Evolutionary conservation across 2,888 invertebrate genomes (phyloP).

Genomic region (Pandemis heparana): DNA sequence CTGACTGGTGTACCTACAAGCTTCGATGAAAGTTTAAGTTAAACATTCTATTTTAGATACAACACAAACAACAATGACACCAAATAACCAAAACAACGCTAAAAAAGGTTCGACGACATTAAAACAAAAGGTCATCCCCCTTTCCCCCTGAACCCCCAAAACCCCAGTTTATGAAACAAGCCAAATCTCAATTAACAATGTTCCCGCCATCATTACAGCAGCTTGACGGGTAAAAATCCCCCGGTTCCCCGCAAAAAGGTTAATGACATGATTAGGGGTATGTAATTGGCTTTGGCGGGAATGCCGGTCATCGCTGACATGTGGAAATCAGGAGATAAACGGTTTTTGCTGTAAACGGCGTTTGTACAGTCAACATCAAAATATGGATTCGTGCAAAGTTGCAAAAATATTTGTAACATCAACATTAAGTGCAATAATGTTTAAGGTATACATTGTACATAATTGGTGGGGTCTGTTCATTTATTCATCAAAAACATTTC

Average conservation of each 20-base stretch:
- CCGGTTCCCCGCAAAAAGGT: conserved; percentile 68
- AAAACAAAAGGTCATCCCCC: not conserved
- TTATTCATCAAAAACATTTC: too few species aligned
- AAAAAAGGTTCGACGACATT: not conserved
- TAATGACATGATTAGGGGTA: conserved; percentile 68
- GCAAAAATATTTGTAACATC: too few species aligned
- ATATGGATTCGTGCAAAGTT: too few species aligned
- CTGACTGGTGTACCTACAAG: too few species aligned
- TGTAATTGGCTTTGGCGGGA: conserved; percentile 59
- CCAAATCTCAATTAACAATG: conserved; percentile 36
- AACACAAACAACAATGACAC: too few species aligned
- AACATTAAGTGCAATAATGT: too few species aligned
- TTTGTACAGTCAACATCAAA: not conserved
- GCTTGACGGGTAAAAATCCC: conserved; percentile 58
- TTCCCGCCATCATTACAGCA: conserved; percentile 49
- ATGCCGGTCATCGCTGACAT: conserved; percentile 26
- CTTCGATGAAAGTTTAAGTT: too few species aligned
- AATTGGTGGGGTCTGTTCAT: too few species aligned
- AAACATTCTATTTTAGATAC: too few species aligned
- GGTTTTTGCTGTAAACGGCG: not conserved
- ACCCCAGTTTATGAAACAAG: conserved; percentile 8
- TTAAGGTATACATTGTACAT: too few species aligned
- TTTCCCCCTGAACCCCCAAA: not conserved
- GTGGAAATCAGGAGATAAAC: conserved; percentile 6
- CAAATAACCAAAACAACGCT: not conserved